Evolutionary conservation across 2,113 vertebrate genomes (phyloP).

Genomic region (Aphyosemion australe): DNA sequence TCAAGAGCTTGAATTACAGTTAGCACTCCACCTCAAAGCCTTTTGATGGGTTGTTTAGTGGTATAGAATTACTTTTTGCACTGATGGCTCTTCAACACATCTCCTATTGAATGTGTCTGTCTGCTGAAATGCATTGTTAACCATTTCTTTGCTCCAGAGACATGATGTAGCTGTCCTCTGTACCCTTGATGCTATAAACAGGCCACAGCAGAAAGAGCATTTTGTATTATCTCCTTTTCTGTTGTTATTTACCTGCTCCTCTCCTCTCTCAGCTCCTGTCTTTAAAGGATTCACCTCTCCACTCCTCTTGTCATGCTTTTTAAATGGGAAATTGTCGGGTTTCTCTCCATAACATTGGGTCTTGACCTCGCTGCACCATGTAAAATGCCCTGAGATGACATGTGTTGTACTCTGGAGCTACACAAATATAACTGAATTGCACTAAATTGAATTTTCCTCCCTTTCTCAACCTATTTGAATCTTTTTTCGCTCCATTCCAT

Average conservation of each 20-base stretch:
- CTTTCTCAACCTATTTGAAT: neutral
- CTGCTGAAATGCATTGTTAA: neutral
- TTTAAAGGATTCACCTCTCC: neutral
- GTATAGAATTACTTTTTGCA: neutral
- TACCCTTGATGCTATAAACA: conserved; percentile 3
- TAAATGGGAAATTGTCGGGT: neutral
- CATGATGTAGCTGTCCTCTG: neutral
- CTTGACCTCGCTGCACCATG: neutral
- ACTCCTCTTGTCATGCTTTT: neutral
- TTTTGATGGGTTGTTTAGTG: conserved; percentile 12
- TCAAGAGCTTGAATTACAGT: conserved; percentile 36
- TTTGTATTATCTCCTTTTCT: conserved; percentile 2
- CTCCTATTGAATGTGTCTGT: conserved; percentile 21
- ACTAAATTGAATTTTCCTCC: neutral
- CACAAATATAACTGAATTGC: conserved; percentile 3
- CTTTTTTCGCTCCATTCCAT: neutral
- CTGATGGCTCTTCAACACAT: conserved; percentile 3
- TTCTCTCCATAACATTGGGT: neutral
- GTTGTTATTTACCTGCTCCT: conserved; percentile 15
- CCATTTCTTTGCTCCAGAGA: neutral
- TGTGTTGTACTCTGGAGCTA: conserved; percentile 1
- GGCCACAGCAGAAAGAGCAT: conserved; percentile 3
- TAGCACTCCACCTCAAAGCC: conserved; percentile 11
- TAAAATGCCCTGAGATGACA: conserved; percentile 2
- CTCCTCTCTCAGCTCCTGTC: neutral